Evolutionary conservation across 1,140 invertebrate genomes (phyloP).

Genomic region (Pseudomyrmex cubaensis): DNA sequence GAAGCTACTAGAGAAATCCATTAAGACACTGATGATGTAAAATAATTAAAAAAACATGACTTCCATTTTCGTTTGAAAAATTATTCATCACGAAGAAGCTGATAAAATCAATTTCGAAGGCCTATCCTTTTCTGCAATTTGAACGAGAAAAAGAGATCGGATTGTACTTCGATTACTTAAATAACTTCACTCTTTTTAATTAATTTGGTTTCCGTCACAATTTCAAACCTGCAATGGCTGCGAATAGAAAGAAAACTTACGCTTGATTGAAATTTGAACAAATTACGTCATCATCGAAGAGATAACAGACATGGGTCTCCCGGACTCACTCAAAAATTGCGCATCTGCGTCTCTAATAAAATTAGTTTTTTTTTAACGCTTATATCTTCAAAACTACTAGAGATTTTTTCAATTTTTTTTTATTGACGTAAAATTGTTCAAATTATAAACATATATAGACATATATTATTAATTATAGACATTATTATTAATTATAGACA

Average conservation of each 20-base stretch:
- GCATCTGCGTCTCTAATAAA: too few relatives aligned
- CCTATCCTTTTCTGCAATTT: neutral
- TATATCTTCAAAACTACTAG: neutral
- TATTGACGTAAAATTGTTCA: too few relatives aligned
- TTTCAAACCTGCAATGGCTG: neutral
- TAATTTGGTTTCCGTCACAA: slow-evolving; percentile 20
- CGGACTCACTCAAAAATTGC: too few relatives aligned
- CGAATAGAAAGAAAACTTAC: slow-evolving; percentile 5
- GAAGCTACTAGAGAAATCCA: slow-evolving; percentile 35
- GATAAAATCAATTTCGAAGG: neutral
- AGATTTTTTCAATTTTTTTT: too few relatives aligned
- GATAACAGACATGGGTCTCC: neutral
- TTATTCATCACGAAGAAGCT: neutral
- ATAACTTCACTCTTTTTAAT: slow-evolving; percentile 7
- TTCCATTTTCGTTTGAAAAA: neutral
- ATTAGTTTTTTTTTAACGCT: too few relatives aligned
- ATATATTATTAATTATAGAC: too few relatives aligned
- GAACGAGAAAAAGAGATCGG: neutral
- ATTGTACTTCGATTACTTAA: neutral
- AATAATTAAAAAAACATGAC: slow-evolving; percentile 11
- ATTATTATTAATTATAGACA: too few relatives aligned
- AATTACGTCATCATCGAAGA: too few relatives aligned
- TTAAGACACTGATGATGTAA: slow-evolving; percentile 13
- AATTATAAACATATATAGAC: too few relatives aligned
- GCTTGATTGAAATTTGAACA: too few relatives aligned